Evolutionary conservation across 1,140 invertebrate species (phyloP), one percentile per base, ranked within the genome.

Genomic region (Drosophila nikananu): DNA sequence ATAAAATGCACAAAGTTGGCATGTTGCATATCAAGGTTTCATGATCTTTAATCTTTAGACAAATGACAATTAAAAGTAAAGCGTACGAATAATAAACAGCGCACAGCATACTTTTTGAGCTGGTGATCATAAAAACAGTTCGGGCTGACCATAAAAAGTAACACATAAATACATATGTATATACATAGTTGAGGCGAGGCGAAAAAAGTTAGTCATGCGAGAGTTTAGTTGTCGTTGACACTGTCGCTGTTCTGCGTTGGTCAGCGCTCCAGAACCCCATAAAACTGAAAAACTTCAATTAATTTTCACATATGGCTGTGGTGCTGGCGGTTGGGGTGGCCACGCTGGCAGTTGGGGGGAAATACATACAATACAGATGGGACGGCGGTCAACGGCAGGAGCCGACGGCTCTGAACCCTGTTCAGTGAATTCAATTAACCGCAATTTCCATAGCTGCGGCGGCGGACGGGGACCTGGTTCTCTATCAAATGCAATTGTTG

Each of bases 351-450:
- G 32, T 9, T 17, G 52, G 32, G 61, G 19, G 9, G 51, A 3
- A 52, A 32, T 44, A 49, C 19, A 27, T 25, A 58, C 37, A 35
- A 58, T 27, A 35, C 37, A 67, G 23, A 61, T 44, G 42, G 44
- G 48, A 17, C 55, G 61, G 61, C 51, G 67, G 67, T 46, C 41
- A 51, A 49, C 49, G 67, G 64, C 49, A 61, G 63, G 41, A 66
- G 64, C 66, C 73, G 65, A 63, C 75, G 51, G 27, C 68, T 39
- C 44, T 70, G 80, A 82, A 86, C 77, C 66, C 54, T 81, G 84
- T 72, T 90, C 84, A 87, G 54, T 87, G 84, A 81, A 84, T 87
- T 87, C 86, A 87, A 87, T 87, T 87, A 87, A 90, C 84, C 86
- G 70, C 84, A 89, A 84, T 84, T 84, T 87, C 75, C 84, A 87